These are phyloP conservation scores for Calycopis cecrops DNA, from an alignment of 1,140 invertebrate species.

Conservation along the genomic window DNA sequence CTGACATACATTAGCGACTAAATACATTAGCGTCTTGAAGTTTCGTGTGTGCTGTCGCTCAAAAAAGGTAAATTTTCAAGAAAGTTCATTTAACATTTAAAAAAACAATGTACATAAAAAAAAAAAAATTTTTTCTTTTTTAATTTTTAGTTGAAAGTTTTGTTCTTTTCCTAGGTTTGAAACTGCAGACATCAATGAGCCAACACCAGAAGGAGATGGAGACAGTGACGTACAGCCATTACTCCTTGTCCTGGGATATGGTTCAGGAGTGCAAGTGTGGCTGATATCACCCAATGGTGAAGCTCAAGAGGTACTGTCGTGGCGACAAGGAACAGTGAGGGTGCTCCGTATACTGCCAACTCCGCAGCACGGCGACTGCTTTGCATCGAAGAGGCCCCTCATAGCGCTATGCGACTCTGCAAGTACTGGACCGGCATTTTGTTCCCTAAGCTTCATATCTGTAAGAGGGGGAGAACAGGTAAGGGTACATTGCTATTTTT, in stretches of 20 bases:
- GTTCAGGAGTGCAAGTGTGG: conserved; percentile 79
- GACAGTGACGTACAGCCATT: conserved; percentile 85
- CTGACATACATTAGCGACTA: no score
- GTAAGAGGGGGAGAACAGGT: conserved; percentile 92
- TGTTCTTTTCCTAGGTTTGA: conserved; percentile 77
- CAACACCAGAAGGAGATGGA: conserved; percentile 80
- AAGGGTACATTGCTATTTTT: conserved; percentile 28
- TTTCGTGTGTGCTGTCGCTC: no score
- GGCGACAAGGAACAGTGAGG: conserved; percentile 90
- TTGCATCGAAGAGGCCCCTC: conserved; percentile 86
- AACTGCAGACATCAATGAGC: conserved; percentile 88
- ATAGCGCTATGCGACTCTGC: conserved; percentile 91
- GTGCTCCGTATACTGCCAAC: conserved; percentile 89
- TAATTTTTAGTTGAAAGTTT: no score
- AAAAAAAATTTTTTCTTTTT: not conserved
- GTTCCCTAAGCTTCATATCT: conserved; percentile 92
- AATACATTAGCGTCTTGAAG: no score
- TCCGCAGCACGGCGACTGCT: conserved; percentile 82
- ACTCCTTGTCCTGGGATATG: conserved; percentile 83
- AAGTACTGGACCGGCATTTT: conserved; percentile 87
- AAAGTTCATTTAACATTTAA: not conserved
- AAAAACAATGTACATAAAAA: no score
- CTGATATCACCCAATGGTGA: conserved; percentile 88
- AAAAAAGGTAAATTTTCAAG: no score
- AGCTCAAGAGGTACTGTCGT: conserved; percentile 93